Percentiles rank a stretch among this genome's conserved stretches.
These are phyloP conservation scores for Meteorus colon DNA, from an alignment of 2,888 invertebrate genomes.

Conservation along the genomic window DNA sequence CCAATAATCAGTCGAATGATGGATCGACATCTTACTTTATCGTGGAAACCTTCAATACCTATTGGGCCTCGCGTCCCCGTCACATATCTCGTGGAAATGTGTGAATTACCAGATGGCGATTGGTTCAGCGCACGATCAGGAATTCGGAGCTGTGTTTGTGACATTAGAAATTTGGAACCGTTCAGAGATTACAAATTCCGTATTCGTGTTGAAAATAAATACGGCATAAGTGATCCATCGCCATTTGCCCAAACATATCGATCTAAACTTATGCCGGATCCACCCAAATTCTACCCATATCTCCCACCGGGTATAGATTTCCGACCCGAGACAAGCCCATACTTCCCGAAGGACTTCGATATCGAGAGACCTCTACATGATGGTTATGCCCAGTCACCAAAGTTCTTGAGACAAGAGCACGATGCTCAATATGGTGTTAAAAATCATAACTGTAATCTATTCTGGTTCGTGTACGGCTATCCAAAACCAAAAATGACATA, in stretches of 20 bases:
- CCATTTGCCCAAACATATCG: constrained; percentile 90
- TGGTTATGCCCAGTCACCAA: constrained; percentile 87
- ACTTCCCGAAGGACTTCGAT: constrained; percentile 94
- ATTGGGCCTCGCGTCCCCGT: constrained; percentile 91
- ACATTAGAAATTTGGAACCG: constrained; percentile 91
- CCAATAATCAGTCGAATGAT: constrained; percentile 96
- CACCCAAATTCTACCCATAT: constrained; percentile 86
- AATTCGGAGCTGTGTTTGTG: constrained; percentile 91
- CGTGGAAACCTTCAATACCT: constrained; percentile 95
- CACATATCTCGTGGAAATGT: constrained; percentile 96
- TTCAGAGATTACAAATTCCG: constrained; percentile 97
- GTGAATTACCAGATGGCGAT: constrained; percentile 91
- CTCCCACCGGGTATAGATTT: constrained; percentile 87
- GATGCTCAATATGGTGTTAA: constrained; percentile 94
- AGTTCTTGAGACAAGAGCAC: constrained; percentile 90
- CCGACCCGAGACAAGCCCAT: constrained; percentile 88
- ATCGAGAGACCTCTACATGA: constrained; percentile 91
- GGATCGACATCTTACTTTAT: constrained; percentile 89
- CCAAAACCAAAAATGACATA: constrained; percentile 96
- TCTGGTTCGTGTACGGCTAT: constrained; percentile 97
- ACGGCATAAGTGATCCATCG: constrained; percentile 96
- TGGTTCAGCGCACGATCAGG: constrained; percentile 93
- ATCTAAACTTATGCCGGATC: constrained; percentile 85
- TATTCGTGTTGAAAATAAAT: constrained; percentile 96
- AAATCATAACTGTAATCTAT: constrained; percentile 90